Base-by-base conservation (phyloP, 2,797 vertebrate genomes). In the Melanotaenia parkinsoni region DNA sequence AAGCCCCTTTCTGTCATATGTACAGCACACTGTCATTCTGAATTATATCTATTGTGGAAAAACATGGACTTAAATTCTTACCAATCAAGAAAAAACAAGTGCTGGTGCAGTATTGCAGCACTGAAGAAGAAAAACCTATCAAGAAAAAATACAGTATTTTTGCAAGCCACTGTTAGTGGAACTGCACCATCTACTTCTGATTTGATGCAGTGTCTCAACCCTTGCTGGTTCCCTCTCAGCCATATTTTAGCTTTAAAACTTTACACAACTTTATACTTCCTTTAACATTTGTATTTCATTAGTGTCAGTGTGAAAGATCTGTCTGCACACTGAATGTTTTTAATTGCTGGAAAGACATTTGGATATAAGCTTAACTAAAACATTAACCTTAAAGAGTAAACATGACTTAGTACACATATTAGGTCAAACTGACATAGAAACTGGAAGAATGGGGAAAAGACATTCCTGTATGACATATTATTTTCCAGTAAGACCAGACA, bases 21-120 rank as follows among this genome's bases (percentile, higher is more conserved):
- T 60, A 74, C 51, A 58, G 45, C 76, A 24, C 22, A 54, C 59
- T 77, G 77, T 83, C 80, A 83, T 70, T 70, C 79, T 85, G 58
- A 88, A 69, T 86, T 79, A 88, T 81, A 50, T 82, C 65, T 45
- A 14, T 10, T 24, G 63, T 80, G 73, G 70, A 78, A 87, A 88
- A 90, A 85, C 69, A 61, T 45, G 65, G 35, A 22, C 70, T 63
- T 24, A 60, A 72, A 81, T 54, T 20, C 74, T 79, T 63, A 65
- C 47, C 69, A 79, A 81, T 40, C 43, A 0, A 30, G 65, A 85
- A 51, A 35, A 69, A 86, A 81, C 69, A 81, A 84, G 38, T 0
- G 9, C 37, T 74, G 63, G 45, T 47, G 10, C n/a, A 37, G 1
- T 53, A 28, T 67, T n/a, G 35, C 1, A 13, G 26, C 53, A 59